phyloP scores from a whole-genome alignment of 2,113 vertebrate genomes.

The Thamnaconus septentrionalis region DNA sequence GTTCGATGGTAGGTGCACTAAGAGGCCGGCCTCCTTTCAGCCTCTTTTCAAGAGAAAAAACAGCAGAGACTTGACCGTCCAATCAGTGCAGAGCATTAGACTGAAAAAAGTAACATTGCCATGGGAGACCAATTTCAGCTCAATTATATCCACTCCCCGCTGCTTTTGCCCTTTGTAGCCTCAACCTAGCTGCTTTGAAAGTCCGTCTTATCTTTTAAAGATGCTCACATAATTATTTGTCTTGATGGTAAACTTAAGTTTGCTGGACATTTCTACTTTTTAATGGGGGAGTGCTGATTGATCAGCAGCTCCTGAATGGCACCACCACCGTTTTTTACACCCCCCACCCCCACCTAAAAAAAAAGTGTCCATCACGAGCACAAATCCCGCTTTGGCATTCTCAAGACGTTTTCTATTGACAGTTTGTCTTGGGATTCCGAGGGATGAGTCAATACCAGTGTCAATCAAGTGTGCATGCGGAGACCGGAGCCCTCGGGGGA shows the following conservation, averaged over 20 bases:
- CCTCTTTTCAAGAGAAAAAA: conserved; percentile 61
- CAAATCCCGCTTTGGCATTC: conserved; percentile 3
- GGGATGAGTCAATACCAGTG: conserved; percentile 50
- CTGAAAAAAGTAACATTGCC: conserved; percentile 76
- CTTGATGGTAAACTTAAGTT: conserved; percentile 66
- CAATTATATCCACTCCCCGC: conserved; percentile 81
- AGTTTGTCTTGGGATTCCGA: conserved; percentile 54
- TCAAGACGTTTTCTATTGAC: conserved; percentile 47
- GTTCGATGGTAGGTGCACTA: conserved; percentile 53
- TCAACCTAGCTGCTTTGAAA: conserved; percentile 60
- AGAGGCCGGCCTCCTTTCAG: conserved; percentile 55
- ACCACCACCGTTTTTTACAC: conserved; percentile 9
- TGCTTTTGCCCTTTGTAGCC: conserved; percentile 72
- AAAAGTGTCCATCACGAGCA: conserved; percentile 14
- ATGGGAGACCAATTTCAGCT: conserved; percentile 78
- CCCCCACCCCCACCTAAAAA: conserved; percentile 2
- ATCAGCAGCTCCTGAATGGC: conserved; percentile 13
- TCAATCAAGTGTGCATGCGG: conserved; percentile 43
- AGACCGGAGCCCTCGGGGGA: conserved; percentile 15
- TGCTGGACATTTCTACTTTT: conserved; percentile 25
- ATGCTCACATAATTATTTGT: conserved; percentile 71
- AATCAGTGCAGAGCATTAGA: conserved; percentile 64
- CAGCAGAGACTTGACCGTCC: conserved; percentile 45
- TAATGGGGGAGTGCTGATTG: conserved; percentile 30
- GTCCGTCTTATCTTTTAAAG: conserved; percentile 67